Conservation (phyloP, 2,888 invertebrate species). For the Eilema sororculum region DNA sequence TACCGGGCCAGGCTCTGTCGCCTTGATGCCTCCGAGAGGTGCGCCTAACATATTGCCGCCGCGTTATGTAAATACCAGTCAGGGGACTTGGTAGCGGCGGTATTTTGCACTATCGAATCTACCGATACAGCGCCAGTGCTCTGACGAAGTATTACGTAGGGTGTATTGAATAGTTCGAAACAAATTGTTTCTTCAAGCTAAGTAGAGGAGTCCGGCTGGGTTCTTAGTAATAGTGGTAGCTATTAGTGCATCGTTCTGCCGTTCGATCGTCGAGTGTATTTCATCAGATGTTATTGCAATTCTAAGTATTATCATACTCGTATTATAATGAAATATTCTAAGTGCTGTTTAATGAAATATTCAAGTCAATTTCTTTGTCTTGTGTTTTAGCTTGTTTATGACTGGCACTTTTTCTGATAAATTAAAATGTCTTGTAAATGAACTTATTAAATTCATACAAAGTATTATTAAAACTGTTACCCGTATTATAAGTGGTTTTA, state of each 20-base stretch:
- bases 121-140: neutral
- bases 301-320: too few relatives aligned
- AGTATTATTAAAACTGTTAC: neutral
- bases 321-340: conserved; percentile 42
- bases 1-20: conserved; percentile 74
- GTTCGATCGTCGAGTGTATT: too few relatives aligned
- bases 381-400: conserved; percentile 34
- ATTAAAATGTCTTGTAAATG: too few relatives aligned
- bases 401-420: neutral
- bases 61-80: conserved; percentile 58
- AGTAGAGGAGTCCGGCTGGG: neutral
- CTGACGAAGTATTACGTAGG: neutral
- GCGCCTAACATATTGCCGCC: conserved; percentile 77
- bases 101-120: conserved; percentile 25
- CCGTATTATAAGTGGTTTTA: neutral
- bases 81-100: conserved; percentile 41
- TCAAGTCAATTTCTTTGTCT: conserved; percentile 52
- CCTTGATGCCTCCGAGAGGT: conserved; percentile 78
- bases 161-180: too few relatives aligned
- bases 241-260: neutral
- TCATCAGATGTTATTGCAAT: conserved; percentile 30
- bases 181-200: neutral
- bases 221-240: neutral
- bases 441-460: too few relatives aligned
- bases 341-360: conserved; percentile 61